Conservation (phyloP, 2,888 invertebrate species). For the Drosophila vallismaia region DNA sequence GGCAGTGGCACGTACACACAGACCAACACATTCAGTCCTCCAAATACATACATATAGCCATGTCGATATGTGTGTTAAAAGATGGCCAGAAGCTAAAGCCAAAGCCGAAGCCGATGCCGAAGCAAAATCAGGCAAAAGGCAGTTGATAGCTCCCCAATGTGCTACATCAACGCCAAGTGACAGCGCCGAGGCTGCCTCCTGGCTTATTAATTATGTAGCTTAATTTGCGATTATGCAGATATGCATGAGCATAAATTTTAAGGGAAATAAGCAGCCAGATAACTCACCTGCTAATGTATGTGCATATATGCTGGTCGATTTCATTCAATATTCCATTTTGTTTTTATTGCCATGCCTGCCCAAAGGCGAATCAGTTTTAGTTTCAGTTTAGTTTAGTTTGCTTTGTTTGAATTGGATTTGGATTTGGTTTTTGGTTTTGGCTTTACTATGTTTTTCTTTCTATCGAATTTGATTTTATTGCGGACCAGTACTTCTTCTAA, state of each 20-base stretch:
- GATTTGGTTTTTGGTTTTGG: slow-evolving; percentile 8
- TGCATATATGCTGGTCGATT: slow-evolving; percentile 59
- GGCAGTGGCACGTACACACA: slow-evolving; percentile 70
- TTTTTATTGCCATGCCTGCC: slow-evolving; percentile 31
- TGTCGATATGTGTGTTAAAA: slow-evolving; percentile 19
- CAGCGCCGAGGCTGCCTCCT: slow-evolving; percentile 46
- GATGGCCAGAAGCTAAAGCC: slow-evolving; percentile 21
- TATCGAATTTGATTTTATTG: slow-evolving; percentile 13
- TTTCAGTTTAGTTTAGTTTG: slow-evolving; percentile 25
- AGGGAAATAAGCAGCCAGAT: slow-evolving; percentile 61
- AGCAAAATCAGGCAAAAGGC: slow-evolving; percentile 29
- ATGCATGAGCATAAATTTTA: slow-evolving; percentile 67
- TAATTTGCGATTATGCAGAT: slow-evolving; percentile 79
- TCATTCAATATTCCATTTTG: slow-evolving; percentile 73
- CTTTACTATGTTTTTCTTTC: slow-evolving; percentile 4
- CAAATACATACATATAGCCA: slow-evolving; percentile 24
- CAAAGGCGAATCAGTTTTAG: slow-evolving; percentile 3
- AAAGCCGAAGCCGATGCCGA: slow-evolving; percentile 12
- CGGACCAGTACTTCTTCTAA: slow-evolving; percentile 25
- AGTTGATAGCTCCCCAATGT: slow-evolving; percentile 63
- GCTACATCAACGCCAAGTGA: slow-evolving; percentile 67
- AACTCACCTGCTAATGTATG: slow-evolving; percentile 75
- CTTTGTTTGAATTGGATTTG: slow-evolving; percentile 29
- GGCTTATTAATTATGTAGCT: slow-evolving; percentile 77
- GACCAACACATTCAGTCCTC: slow-evolving; percentile 11